Evolutionary conservation across 1,140 invertebrate genomes (phyloP), one percentile per base, ranked within the genome.

Genomic region (Temnothorax longispinosus): DNA sequence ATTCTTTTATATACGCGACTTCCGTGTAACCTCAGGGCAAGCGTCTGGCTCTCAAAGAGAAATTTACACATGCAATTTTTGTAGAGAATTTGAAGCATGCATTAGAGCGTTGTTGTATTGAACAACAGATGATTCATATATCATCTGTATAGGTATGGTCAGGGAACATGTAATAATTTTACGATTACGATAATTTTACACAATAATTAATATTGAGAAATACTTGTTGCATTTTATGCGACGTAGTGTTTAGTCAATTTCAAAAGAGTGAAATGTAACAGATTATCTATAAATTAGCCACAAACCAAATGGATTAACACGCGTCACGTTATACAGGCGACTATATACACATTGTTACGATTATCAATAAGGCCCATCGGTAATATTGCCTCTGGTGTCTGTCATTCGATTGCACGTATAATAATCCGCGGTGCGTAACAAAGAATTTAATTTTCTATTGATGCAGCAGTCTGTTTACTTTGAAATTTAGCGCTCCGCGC

Each of bases 371-470:
- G 80, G 56, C 32, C 13, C n/a, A 47, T 18, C 21, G 18, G 21
- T 84, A 75, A 84, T 75, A 18, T 44, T 41, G 54, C 27, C n/a
- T n/a, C 27, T 38, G 27, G n/a, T 58, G 54, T 21, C 41, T 74
- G 80, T 62, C 52, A 75, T 75, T 62, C 80, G 41, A 50, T 75
- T 84, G 41, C 27, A 38, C 41, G 80, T 71, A 60, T 84, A 84
- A 84, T 84, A 56, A 84, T 84, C 44, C 80, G 32, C 41, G 32
- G 27, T 27, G 18, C 69, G 41, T 75, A 84, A 84, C 80, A 84
- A 84, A 84, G 69, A 69, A 74, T 62, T 84, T 84, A 84, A 84
- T 75, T 84, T 84, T 84, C 69, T 69, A 74, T 75, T 84, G 69
- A 60, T 50, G 44, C 54, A 21, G 41, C 41, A 72, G 80, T 75